phyloP scores from a whole-genome alignment of 1,140 invertebrate species.

The Phymastichus coffea region DNA sequence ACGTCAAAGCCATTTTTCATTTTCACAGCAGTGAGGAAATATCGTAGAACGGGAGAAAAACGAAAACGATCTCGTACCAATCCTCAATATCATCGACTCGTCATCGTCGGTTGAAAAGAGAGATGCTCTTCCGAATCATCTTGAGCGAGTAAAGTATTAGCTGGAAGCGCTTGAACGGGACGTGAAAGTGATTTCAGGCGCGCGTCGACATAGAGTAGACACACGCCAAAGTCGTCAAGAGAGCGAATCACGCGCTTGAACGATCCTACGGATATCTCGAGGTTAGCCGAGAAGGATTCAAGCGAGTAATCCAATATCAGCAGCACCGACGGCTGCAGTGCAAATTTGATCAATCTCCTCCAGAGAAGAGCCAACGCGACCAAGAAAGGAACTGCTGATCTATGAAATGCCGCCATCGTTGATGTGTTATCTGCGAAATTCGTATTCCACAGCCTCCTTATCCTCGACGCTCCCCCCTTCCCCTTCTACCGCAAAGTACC shows the following conservation, averaged over 20 bases:
- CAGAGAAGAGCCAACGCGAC: neutral
- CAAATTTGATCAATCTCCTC: constrained; percentile 20
- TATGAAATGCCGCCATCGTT: neutral
- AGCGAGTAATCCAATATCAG: constrained; percentile 21
- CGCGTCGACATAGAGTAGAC: neutral
- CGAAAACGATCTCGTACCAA: no score
- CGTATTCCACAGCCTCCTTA: neutral
- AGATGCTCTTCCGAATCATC: no score
- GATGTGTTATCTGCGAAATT: neutral
- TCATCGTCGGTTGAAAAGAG: no score
- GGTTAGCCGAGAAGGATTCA: constrained; percentile 7
- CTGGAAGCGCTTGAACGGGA: no score
- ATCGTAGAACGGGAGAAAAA: no score
- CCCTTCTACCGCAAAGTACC: no score
- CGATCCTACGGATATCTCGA: constrained; percentile 22
- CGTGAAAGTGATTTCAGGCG: constrained; percentile 2
- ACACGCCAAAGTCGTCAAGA: neutral
- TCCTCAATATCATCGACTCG: no score
- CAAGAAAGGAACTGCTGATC: neutral
- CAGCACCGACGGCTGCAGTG: neutral
- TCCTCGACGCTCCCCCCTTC: neutral
- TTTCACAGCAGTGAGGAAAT: no score
- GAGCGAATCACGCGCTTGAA: constrained; percentile 16
- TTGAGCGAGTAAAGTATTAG: no score
- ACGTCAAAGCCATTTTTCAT: no score